Base-by-base conservation (phyloP, 2,888 invertebrate species). In the Cecidostiba fungosa region DNA sequence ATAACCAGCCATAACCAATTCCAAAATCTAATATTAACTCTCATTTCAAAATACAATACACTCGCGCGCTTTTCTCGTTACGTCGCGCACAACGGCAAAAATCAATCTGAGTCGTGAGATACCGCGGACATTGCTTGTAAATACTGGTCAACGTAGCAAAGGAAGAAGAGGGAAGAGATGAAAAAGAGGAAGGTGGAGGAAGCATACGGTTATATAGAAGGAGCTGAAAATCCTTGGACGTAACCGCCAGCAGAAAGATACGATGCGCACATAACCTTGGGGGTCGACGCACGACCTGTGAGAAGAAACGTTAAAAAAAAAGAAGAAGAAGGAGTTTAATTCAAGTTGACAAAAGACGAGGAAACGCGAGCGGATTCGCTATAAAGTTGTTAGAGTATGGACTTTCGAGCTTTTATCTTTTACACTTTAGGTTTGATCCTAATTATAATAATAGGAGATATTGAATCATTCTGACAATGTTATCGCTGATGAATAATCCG, bases 51-150 rank as follows among this genome's bases (percentile, higher is more conserved):
- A 29, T 16, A 8, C 10, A 1, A 43, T 10, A 43, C 29, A 19
- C 36, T 29, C 39, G 26, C 32, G 29, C 54, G n/a, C 23, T 29
- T 0, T 1, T 16, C 8, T 6, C 66, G 83, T 77, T 23, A 32
- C 59, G 39, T 36, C 12, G 2, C 72, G 70, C 72, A 4, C 32
- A 43, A 36, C 47, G 50, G 54, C 39, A 23, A 84, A 84, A 78
- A 84, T 78, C 78, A 32, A 73, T 84, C 84, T 84, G 78, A 84
- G 19, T 77, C 43, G 32, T 0, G 16, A 32, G 39, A 69, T 19
- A 16, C 12, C 26, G 43, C 73, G 47, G 32, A 66, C 82, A 36
- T 16, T 29, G 29, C 50, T 69, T 54, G 39, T 70, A 32, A 69
- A 39, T 3, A 19, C 39, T 12, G 29, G 12, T 4, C 39, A 72